Base-by-base conservation (phyloP, 2,113 vertebrate genomes). In the Natator depressus region DNA sequence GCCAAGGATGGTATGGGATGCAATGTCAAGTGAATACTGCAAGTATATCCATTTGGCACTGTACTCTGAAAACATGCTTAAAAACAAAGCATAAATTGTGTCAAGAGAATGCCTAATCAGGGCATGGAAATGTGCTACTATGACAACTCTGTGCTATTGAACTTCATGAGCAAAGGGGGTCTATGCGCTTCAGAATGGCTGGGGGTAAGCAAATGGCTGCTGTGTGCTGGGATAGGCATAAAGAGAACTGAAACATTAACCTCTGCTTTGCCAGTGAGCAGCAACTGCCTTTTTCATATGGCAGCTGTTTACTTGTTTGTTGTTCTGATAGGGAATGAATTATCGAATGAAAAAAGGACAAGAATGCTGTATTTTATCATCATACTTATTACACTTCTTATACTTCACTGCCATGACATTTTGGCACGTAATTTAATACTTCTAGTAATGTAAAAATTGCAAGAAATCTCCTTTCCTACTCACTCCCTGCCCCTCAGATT, bases 31-130 rank as follows among this genome's bases (percentile, higher is more conserved):
- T 65, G 24, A 1, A 5, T 10, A 82, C 85, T 80, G 89, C 46
- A 78, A 9, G n/a, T 1, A 17, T 19, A 0, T 0, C 55, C 47
- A 87, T 55, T 87, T 65, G 78, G 1, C 53, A 72, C 80, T 31
- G 38, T 24, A 0, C 17, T 22, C 6, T 4, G 8, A 31, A 1
- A 0, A 10, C 0, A 78, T n/a, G 49, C 82, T 50, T 80, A 11
- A 6, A 72, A 83, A 46, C 22, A 42, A 76, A 11, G 75, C 42
- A 76, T 25, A 76, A 6, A 47, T 47, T 78, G 75, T 13, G 22
- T 47, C 75, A 78, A 27, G 75, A 27, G 22, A 78, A 47, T 46
- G 42, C 5, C 75, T 57, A 84, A 12, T n/a, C 12, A 14, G 24
- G n/a, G 25, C 31, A 29, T 55, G 42, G 53, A 50, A 17, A 46